Evolutionary conservation across 2,888 invertebrate genomes (phyloP), one percentile per base, ranked within the genome.

Genomic region (Galerucella nymphaeae): DNA sequence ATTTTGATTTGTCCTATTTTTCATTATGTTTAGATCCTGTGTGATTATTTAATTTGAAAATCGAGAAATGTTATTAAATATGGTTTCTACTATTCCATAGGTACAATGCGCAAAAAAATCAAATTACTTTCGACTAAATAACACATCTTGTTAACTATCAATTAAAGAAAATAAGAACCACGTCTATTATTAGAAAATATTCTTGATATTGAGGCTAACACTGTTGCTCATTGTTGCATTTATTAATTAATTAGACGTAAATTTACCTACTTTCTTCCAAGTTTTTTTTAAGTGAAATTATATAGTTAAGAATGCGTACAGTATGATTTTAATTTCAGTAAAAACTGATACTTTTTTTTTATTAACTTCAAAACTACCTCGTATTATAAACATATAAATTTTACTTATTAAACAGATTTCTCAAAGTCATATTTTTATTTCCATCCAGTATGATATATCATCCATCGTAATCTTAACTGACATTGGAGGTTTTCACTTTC

Each of bases 181-280:
- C 20, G 45, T 20, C 9, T 8, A 42, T 65, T 62, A 66, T 66
- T 73, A 63, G 70, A 66, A 70, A 70, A 70, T 50, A 45, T 18
- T 13, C 42, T 53, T 18, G 18, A 16, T 53, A 69, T 69, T 20
- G 62, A 71, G 74, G 71, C 71, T 74, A 61, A 59, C 63, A 61
- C 66, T 70, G 38, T 63, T 57, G 64, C 38, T 70, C 59, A 73
- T 70, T 63, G 73, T 70, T 70, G 73, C 64, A 66, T 53, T 30
- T 41, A 38, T 38, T 59, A 63, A 64, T 48, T 70, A 67, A 73
- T 73, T 57, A 16, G 53, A 70, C 58, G 45, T 48, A 16, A 62
- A 62, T 66, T 48, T 57, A 57, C 70, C 70, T 50, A 70, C 70
- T 70, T 70, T 73, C 70, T 67, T 73, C 53, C 50, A 61, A 13